Conservation (phyloP, 2,113 vertebrate genomes). For the Colaptes auratus region DNA sequence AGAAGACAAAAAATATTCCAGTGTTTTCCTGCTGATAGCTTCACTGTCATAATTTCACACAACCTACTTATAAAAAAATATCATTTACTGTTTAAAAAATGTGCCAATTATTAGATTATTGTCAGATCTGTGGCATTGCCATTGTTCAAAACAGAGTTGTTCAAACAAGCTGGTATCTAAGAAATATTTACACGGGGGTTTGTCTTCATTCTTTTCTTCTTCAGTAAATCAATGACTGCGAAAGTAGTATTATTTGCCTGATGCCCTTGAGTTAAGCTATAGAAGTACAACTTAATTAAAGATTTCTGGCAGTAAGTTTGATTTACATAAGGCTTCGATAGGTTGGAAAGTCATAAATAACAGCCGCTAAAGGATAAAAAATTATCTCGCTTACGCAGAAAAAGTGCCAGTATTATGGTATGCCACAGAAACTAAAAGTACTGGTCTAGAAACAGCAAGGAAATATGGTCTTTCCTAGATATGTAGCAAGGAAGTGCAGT, state of each 20-base stretch:
- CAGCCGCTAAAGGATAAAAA: not conserved
- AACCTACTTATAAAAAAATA: not conserved
- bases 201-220: not conserved
- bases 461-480: not conserved
- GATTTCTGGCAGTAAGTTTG: not conserved
- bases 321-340: not conserved
- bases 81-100: not conserved
- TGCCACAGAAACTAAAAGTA: not conserved
- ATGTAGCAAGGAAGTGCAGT: not conserved
- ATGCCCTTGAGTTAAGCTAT: not conserved
- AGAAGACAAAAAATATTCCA: not conserved
- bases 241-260: not conserved
- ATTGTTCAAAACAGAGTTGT: not conserved
- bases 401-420: not conserved
- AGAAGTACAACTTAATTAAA: slow-evolving; percentile 1
- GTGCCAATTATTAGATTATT: not conserved
- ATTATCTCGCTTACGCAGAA: not conserved
- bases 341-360: slow-evolving; percentile 10
- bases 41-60: not conserved
- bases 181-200: not conserved
- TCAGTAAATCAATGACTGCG: not conserved
- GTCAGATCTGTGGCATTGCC: not conserved
- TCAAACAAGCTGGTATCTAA: not conserved
- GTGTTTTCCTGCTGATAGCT: not conserved
- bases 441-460: not conserved